Conservation (phyloP, 2,888 invertebrate species). For the Mycalesis mineus region DNA sequence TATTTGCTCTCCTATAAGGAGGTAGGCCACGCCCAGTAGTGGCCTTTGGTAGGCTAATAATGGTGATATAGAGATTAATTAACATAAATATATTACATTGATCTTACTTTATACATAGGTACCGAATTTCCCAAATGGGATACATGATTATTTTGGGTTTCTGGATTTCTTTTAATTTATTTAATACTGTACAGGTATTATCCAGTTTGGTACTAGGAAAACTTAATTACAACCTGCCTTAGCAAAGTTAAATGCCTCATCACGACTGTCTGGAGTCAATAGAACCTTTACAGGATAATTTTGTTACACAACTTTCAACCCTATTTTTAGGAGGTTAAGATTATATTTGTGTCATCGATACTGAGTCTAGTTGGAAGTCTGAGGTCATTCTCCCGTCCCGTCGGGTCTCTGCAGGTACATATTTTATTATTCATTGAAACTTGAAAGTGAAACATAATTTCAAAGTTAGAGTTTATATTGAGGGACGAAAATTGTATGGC, state of each 20-base stretch:
- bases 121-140: too few relatives aligned
- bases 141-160: too few relatives aligned
- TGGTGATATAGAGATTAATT: too few relatives aligned
- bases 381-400: constrained; percentile 40
- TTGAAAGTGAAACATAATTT: constrained; percentile 15
- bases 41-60: too few relatives aligned
- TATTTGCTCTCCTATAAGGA: too few relatives aligned
- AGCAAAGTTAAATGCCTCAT: constrained; percentile 34
- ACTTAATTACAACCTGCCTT: constrained; percentile 31
- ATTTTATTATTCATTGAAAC: constrained; percentile 27
- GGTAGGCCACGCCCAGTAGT: too few relatives aligned
- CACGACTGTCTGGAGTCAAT: constrained; percentile 33
- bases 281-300: constrained; percentile 26
- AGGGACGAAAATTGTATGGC: not conserved
- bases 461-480: constrained; percentile 15
- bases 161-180: not conserved
- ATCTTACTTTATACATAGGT: too few relatives aligned
- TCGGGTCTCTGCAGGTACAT: constrained; percentile 28
- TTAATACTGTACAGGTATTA: not conserved
- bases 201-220: constrained; percentile 17
- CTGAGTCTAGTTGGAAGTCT: constrained; percentile 24
- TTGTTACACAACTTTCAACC: constrained; percentile 24
- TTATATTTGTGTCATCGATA: constrained; percentile 12
- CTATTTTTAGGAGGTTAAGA: constrained; percentile 15
- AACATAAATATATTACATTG: too few relatives aligned